phyloP scores from a whole-genome alignment of 2,113 vertebrate species.

The Gracilinanus agilis region DNA sequence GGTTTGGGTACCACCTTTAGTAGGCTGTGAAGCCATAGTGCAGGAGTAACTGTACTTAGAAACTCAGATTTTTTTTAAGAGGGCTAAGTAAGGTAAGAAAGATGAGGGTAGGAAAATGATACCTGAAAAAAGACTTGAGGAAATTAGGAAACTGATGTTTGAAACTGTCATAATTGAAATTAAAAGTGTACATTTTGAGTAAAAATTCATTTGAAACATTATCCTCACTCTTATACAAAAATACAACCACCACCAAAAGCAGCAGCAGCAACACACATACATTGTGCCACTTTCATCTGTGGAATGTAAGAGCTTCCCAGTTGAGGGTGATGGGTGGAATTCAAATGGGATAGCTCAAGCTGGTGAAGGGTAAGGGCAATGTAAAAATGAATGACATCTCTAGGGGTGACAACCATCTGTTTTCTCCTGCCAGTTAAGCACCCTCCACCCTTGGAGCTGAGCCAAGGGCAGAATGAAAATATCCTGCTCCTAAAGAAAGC shows the following conservation, averaged over 20 bases:
- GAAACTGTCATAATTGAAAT: background rate
- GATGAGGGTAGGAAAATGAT: background rate
- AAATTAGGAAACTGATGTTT: background rate
- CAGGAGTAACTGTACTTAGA: background rate
- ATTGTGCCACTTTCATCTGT: background rate
- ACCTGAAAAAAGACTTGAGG: background rate
- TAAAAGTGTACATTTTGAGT: background rate
- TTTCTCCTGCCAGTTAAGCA: background rate
- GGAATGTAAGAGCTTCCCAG: background rate
- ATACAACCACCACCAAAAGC: background rate
- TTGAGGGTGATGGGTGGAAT: background rate
- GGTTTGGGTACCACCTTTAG: background rate
- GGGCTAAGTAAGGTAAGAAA: background rate
- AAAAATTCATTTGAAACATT: background rate
- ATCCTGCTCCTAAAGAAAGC: background rate
- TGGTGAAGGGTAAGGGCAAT: background rate
- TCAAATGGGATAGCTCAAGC: background rate
- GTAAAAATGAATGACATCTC: background rate
- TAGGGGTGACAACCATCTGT: background rate
- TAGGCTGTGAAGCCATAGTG: background rate
- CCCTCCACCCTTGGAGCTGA: background rate
- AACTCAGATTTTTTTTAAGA: background rate
- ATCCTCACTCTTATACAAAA: background rate
- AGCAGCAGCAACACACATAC: background rate
- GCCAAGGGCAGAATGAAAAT: background rate